These are phyloP conservation scores for Gadopsis marmoratus DNA, from an alignment of 2,797 vertebrate species.

Conservation along the genomic window DNA sequence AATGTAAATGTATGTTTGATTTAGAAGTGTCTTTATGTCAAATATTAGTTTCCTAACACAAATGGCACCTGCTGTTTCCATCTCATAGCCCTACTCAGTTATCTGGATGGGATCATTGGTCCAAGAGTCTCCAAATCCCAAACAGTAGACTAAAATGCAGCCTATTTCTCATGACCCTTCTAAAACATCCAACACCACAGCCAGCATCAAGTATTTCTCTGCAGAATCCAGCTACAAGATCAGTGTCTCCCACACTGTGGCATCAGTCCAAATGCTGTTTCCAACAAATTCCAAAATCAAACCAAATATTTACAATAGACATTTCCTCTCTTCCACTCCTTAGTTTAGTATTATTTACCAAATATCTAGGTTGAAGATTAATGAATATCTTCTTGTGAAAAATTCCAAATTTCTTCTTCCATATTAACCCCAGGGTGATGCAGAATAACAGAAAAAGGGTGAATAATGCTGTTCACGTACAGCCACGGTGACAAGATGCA, in stretches of 20 bases:
- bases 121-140: constrained; percentile 29
- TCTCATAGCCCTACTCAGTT: constrained; percentile 15
- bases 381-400: constrained; percentile 14
- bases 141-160: constrained; percentile 36
- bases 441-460: neutral
- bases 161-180: constrained; percentile 34
- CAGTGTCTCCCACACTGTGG: constrained; percentile 47
- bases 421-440: constrained; percentile 4
- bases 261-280: constrained; percentile 45
- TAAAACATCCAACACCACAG: constrained; percentile 63
- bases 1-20: neutral
- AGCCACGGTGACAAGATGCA: constrained; percentile 19
- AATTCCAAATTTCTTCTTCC: neutral
- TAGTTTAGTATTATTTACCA: constrained; percentile 40
- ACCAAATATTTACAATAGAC: constrained; percentile 75
- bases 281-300: constrained; percentile 68
- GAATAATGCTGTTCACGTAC: neutral
- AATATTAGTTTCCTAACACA: neutral
- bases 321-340: constrained; percentile 49
- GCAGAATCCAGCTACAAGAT: constrained; percentile 60
- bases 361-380: constrained; percentile 13
- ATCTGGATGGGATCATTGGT: constrained; percentile 38
- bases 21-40: neutral
- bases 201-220: constrained; percentile 45
- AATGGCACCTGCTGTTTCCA: neutral